These are phyloP conservation scores for Pachydiplax longipennis DNA, from an alignment of 2,888 invertebrate species.

Conservation along the genomic window DNA sequence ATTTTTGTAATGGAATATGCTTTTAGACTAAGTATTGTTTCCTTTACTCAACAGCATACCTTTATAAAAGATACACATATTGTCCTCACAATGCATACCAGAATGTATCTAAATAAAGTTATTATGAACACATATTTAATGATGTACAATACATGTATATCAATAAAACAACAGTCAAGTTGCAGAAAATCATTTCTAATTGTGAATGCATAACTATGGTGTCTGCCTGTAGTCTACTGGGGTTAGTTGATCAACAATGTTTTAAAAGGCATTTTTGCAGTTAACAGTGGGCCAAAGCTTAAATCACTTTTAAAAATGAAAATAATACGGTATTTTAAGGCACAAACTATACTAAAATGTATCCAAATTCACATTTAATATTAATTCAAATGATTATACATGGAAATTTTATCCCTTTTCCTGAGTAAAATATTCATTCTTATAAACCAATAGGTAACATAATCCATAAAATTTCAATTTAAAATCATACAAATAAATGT, in stretches of 20 bases:
- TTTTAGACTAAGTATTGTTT: constrained; percentile 37
- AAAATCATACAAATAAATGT: not conserved
- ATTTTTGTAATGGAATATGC: constrained; percentile 3
- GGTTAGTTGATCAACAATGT: constrained; percentile 11
- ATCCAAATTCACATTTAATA: not conserved
- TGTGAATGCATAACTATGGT: constrained; percentile 38
- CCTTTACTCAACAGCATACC: constrained; percentile 39
- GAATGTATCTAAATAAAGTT: constrained; percentile 43
- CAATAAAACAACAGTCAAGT: constrained; percentile 40
- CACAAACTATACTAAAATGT: not conserved
- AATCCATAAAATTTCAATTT: not conserved
- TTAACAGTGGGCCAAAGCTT: not conserved
- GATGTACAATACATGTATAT: constrained; percentile 28
- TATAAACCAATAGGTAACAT: not conserved
- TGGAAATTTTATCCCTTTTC: not conserved
- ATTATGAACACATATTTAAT: constrained; percentile 41
- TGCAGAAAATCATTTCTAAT: constrained; percentile 35
- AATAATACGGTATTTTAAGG: not conserved
- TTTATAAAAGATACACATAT: constrained; percentile 45
- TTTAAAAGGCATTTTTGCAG: not conserved
- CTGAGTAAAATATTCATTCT: not conserved
- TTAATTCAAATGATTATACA: not conserved
- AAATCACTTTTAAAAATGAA: not conserved
- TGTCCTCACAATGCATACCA: constrained; percentile 42
- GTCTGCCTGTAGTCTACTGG: constrained; percentile 22